Base-by-base conservation (phyloP, 2,797 vertebrate species). In the Cyprinodon diabolis region DNA sequence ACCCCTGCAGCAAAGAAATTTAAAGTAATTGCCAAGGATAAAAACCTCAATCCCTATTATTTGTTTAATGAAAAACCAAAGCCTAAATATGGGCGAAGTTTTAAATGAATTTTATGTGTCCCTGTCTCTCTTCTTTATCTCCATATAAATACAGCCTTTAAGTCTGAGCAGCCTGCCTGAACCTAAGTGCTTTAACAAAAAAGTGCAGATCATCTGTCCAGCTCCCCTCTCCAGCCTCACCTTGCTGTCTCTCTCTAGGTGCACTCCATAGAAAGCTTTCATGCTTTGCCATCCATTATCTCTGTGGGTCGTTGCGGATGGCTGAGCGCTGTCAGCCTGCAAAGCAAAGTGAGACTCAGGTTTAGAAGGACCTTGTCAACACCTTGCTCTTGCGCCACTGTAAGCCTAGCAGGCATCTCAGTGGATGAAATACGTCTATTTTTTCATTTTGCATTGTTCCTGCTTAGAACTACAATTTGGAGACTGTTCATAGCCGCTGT, bases 211-310 rank as follows among this genome's bases (percentile, higher is more conserved):
- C 68, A 62, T 89, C 71, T 65, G 71, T 77, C 56, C 65, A 60
- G 40, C 72, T 74, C 66, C 66, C 21, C 68, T 56, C 11, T 47
- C 49, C 62, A 77, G 68, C n/a, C 67, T 62, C 11, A 23, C 49
- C 63, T 79, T 72, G 78, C 80, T 78, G 58, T 71, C 62, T 77
- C 66, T 60, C 52, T 76, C 25, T 45, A 71, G 62, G 40, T 21
- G 40, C 43, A 13, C 56, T 84, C 84, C 85, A 86, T 37, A 71
- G 90, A 86, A 87, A 88, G 78, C 84, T 83, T 86, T 82, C 87
- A 87, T 78, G 84, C 74, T 78, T 85, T 84, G 81, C 80, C 86
- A 75, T 84, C 86, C 86, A 89, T 93, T 92, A 92, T 90, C 85
- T 90, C 79, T 70, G 47, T 35, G 58, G 75, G 85, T 81, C 37